phyloP scores from a whole-genome alignment of 2,888 invertebrate species.

The Pseudeuparius sepicola region DNA sequence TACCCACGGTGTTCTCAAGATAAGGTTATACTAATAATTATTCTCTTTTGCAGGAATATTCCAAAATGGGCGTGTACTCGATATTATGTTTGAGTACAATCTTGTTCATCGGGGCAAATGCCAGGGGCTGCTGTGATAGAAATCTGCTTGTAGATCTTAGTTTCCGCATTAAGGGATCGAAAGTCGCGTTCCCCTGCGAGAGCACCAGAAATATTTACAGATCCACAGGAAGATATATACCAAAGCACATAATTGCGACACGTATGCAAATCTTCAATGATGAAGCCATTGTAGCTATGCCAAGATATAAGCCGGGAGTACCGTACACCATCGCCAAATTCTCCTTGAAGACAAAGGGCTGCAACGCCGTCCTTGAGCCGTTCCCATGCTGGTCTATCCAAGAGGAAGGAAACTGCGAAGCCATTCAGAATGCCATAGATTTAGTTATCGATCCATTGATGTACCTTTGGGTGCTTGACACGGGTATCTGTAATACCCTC shows the following conservation, averaged over 20 bases:
- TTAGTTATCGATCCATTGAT: conserved; percentile 50
- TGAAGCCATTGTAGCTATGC: conserved; percentile 47
- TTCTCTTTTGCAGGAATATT: no score
- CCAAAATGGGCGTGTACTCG: conserved; percentile 11
- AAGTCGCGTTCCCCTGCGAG: conserved; percentile 29
- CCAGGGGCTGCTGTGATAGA: conserved; percentile 20
- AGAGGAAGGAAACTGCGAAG: conserved; percentile 59
- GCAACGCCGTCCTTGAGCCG: conserved; percentile 45
- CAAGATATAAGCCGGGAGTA: conserved; percentile 50
- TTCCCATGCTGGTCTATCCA: conserved; percentile 61
- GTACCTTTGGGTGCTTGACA: conserved; percentile 51
- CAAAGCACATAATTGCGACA: conserved; percentile 51
- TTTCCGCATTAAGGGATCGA: conserved; percentile 33
- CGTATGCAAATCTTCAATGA: conserved; percentile 50
- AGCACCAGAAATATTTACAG: conserved; percentile 49
- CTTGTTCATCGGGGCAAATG: conserved; percentile 7
- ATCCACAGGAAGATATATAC: conserved; percentile 46
- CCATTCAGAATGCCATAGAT: conserved; percentile 60
- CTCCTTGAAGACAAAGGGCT: conserved; percentile 42
- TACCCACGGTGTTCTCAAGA: no score
- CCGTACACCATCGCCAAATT: conserved; percentile 50
- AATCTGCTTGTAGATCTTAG: conserved; percentile 31
- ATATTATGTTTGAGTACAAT: conserved; percentile 4
- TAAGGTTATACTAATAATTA: no score
- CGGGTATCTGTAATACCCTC: conserved; percentile 49